A percentile compares a stretch with the other conserved stretches of the same genome.
phyloP scores from a whole-genome alignment of 2,113 vertebrate species.

The Strix uralensis region DNA sequence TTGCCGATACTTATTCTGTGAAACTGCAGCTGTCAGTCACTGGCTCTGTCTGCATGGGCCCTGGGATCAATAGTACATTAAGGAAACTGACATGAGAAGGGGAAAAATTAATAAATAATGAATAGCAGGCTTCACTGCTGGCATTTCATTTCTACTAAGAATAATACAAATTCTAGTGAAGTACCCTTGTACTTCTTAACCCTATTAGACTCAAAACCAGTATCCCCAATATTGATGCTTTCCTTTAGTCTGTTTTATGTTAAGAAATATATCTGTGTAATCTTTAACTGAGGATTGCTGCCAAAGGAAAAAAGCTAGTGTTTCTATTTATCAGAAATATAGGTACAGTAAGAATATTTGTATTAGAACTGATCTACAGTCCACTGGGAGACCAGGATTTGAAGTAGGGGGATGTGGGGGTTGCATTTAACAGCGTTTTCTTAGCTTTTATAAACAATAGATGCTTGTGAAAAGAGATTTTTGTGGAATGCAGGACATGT shows the following conservation, averaged over 20 bases:
- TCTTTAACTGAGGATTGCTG: not conserved
- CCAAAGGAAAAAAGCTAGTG: not conserved
- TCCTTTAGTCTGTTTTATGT: constrained; percentile 19
- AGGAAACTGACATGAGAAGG: constrained; percentile 76
- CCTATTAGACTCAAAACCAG: not conserved
- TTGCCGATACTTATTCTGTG: not conserved
- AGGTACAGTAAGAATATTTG: not conserved
- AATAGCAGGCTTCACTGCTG: constrained; percentile 72
- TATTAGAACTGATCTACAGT: constrained; percentile 14
- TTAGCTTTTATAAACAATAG: not conserved
- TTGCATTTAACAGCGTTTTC: not conserved
- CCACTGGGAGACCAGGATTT: constrained; percentile 3
- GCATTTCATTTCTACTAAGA: constrained; percentile 53
- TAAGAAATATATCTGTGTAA: not conserved
- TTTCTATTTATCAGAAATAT: not conserved
- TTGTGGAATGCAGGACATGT: constrained; percentile 27
- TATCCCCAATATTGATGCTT: constrained; percentile 1
- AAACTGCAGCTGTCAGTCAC: constrained; percentile 41
- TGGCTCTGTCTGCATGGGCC: constrained; percentile 42
- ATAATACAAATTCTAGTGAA: constrained; percentile 43
- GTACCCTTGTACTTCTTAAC: constrained; percentile 36
- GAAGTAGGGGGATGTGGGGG: not conserved
- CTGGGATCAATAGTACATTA: constrained; percentile 83
- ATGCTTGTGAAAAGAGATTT: constrained; percentile 25
- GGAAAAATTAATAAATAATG: constrained; percentile 90